A percentile compares a stretch with the other conserved stretches of the same genome.
Evolutionary conservation across 2,888 invertebrate species (phyloP).

Genomic region (Spisula solida): DNA sequence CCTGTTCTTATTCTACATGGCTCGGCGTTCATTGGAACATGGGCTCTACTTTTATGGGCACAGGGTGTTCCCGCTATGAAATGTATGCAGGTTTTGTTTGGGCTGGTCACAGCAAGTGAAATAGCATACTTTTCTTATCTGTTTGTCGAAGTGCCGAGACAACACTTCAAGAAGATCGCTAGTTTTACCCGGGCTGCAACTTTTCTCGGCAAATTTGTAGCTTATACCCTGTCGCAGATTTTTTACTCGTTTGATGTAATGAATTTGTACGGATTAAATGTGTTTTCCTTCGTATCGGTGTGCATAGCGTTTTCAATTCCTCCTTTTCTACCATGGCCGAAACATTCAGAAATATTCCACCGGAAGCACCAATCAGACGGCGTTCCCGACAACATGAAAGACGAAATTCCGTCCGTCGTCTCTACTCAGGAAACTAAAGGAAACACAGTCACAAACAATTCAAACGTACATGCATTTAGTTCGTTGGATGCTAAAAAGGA

Average conservation of each 20-base stretch:
- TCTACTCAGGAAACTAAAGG: neutral
- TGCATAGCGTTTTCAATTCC: slow-evolving; percentile 92
- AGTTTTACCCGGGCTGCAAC: slow-evolving; percentile 95
- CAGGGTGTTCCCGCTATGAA: slow-evolving; percentile 92
- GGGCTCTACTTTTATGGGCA: slow-evolving; percentile 93
- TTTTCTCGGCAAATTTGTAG: slow-evolving; percentile 93
- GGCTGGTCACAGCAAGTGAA: slow-evolving; percentile 95
- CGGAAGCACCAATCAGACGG: neutral
- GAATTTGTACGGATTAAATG: slow-evolving; percentile 92
- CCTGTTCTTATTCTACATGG: slow-evolving; percentile 95
- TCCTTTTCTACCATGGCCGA: slow-evolving; percentile 90
- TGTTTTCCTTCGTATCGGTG: slow-evolving; percentile 92
- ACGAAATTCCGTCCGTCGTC: neutral
- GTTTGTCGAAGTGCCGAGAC: slow-evolving; percentile 94
- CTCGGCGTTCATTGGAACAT: slow-evolving; percentile 92
- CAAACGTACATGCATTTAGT: too few relatives aligned
- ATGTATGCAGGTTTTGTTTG: slow-evolving; percentile 92
- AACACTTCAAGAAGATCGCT: slow-evolving; percentile 94
- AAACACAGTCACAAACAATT: too few relatives aligned
- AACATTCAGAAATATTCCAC: slow-evolving; percentile 54
- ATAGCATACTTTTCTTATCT: slow-evolving; percentile 98
- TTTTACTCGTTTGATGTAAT: slow-evolving; percentile 91
- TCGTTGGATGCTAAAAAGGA: too few relatives aligned
- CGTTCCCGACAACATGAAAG: neutral
- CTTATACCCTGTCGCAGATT: slow-evolving; percentile 93